Evolutionary conservation across 1,140 invertebrate species (phyloP).

Genomic region (Halesus radiatus): DNA sequence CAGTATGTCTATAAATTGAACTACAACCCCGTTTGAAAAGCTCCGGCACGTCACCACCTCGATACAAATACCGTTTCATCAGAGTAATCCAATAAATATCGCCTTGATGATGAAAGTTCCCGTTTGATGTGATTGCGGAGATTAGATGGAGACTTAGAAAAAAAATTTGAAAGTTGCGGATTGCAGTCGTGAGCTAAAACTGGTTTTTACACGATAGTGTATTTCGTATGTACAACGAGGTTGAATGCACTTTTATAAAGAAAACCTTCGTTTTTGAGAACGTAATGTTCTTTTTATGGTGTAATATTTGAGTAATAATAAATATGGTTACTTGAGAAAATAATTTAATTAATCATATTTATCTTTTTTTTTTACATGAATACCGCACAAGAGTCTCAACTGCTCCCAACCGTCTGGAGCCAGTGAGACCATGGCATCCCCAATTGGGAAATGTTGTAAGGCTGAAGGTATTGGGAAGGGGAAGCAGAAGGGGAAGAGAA

Average conservation of each 20-base stretch:
- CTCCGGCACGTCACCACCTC: background rate
- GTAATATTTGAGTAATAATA: too few species aligned
- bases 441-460: too few species aligned
- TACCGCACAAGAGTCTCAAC: too few species aligned
- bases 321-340: too few species aligned
- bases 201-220: slow-evolving; percentile 43
- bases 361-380: too few species aligned
- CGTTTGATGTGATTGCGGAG: background rate
- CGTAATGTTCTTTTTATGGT: too few species aligned
- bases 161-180: background rate
- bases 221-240: slow-evolving; percentile 25
- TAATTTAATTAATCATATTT: too few species aligned
- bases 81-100: background rate
- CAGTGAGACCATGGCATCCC: too few species aligned
- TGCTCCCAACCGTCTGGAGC: too few species aligned
- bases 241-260: slow-evolving; percentile 22
- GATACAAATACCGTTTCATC: background rate
- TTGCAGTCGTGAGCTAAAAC: slow-evolving; percentile 49
- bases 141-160: background rate
- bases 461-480: too few species aligned
- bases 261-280: background rate
- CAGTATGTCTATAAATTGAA: background rate
- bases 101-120: background rate
- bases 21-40: background rate
- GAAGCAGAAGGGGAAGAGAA: too few species aligned